Evolutionary conservation across 2,888 invertebrate genomes (phyloP).

Genomic region (Conomelus anceps): DNA sequence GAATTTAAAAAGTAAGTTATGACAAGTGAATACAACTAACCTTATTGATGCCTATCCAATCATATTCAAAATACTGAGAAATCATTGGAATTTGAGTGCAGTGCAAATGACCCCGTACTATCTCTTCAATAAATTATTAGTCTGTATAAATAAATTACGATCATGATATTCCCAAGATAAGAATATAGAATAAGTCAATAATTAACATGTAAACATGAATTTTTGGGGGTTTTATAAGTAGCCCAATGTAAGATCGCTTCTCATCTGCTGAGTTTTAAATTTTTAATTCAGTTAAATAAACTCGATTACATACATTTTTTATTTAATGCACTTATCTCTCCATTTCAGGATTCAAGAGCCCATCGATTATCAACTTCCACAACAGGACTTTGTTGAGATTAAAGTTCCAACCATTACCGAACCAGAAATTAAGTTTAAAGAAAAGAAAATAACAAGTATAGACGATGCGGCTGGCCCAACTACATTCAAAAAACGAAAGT

Average conservation of each 20-base stretch:
- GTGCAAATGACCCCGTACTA: too few species aligned
- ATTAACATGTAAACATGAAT: too few species aligned
- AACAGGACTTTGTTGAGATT: slow-evolving; percentile 39
- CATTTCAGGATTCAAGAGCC: slow-evolving; percentile 45
- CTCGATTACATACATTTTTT: slow-evolving; percentile 28
- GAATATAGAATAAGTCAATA: too few species aligned
- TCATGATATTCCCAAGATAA: neutral
- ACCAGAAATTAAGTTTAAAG: slow-evolving; percentile 38
- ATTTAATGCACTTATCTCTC: slow-evolving; percentile 9
- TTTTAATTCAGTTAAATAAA: too few species aligned
- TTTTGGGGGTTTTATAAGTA: too few species aligned
- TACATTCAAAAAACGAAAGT: slow-evolving; percentile 63
- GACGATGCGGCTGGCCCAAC: slow-evolving; percentile 36
- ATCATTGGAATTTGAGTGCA: too few species aligned
- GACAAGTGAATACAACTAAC: too few species aligned
- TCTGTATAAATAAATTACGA: too few species aligned
- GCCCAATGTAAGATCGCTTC: neutral
- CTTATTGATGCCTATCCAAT: too few species aligned
- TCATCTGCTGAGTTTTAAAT: neutral
- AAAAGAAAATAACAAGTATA: slow-evolving; percentile 37
- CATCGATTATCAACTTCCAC: slow-evolving; percentile 66
- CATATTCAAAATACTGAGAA: too few species aligned
- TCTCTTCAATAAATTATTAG: too few species aligned
- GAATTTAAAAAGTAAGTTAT: too few species aligned
- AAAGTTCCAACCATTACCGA: slow-evolving; percentile 35